Evolutionary conservation across 2,113 vertebrate genomes (phyloP).

Genomic region (Pheucticus melanocephalus): DNA sequence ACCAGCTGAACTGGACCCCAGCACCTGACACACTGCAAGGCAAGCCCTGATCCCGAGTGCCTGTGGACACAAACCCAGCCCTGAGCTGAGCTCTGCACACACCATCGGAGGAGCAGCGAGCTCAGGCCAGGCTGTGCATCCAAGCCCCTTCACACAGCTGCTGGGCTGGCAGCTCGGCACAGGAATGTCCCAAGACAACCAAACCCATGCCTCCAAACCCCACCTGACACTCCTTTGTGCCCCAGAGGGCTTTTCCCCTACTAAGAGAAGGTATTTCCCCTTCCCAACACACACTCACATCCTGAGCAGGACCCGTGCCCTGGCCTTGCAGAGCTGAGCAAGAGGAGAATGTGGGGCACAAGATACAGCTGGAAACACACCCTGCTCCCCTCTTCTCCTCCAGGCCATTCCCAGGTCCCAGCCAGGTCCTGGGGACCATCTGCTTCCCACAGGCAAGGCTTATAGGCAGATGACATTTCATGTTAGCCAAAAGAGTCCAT

Average conservation of each 20-base stretch:
- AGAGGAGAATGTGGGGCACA: fast-evolving
- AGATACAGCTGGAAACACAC: not conserved
- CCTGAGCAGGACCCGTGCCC: fast-evolving
- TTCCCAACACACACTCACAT: fast-evolving
- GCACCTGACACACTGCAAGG: not conserved
- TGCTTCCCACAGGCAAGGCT: not conserved
- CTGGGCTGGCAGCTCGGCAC: not conserved
- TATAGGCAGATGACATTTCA: not conserved
- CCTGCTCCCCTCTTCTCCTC: not conserved
- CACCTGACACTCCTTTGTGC: not conserved
- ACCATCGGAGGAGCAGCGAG: not conserved
- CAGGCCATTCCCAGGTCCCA: not conserved
- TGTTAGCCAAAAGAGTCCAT: not conserved
- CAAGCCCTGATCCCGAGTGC: not conserved
- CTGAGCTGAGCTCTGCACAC: not conserved
- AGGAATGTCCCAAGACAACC: not conserved
- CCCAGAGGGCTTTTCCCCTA: fast-evolving
- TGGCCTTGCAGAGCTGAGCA: fast-evolving
- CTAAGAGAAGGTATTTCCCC: not conserved
- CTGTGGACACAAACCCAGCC: not conserved
- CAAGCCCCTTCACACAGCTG: not conserved
- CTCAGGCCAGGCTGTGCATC: not conserved
- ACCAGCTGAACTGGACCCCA: not conserved
- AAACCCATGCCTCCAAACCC: not conserved
- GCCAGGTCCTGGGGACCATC: not conserved